Conservation (phyloP, 2,113 vertebrate species). For the Gavialis gangeticus region DNA sequence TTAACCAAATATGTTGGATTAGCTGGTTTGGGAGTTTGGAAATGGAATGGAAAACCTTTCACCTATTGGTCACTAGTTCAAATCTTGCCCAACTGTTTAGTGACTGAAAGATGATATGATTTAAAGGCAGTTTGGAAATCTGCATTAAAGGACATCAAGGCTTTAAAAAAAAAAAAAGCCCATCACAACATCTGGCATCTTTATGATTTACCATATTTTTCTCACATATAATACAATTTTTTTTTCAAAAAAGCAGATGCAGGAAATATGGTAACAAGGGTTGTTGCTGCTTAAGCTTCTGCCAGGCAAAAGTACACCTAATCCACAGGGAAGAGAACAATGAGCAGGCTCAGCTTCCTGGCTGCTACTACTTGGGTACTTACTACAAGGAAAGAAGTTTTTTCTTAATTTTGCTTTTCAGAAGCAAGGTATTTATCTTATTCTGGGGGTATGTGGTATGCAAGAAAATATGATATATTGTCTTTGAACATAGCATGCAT, state of each 20-base stretch:
- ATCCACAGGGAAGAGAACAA: no score
- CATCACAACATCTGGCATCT: not conserved
- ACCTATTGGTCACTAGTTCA: not conserved
- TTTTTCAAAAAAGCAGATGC: not conserved
- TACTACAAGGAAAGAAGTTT: no score
- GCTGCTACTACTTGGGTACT: no score
- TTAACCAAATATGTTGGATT: not conserved
- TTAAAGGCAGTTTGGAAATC: not conserved
- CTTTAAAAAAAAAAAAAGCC: not conserved
- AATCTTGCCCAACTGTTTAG: not conserved
- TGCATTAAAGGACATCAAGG: not conserved
- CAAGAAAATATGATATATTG: no score
- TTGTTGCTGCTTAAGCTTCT: no score
- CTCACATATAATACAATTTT: not conserved
- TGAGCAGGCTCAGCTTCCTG: no score
- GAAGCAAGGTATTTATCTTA: no score
- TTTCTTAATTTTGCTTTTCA: no score
- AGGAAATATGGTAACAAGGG: accelerated
- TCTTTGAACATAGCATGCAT: no score
- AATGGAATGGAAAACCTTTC: not conserved
- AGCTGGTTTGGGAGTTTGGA: not conserved
- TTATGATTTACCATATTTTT: not conserved
- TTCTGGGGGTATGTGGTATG: no score
- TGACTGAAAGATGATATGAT: not conserved
- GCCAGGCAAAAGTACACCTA: no score